Base-by-base conservation (phyloP, 2,113 vertebrate genomes). In the Caracal caracal region DNA sequence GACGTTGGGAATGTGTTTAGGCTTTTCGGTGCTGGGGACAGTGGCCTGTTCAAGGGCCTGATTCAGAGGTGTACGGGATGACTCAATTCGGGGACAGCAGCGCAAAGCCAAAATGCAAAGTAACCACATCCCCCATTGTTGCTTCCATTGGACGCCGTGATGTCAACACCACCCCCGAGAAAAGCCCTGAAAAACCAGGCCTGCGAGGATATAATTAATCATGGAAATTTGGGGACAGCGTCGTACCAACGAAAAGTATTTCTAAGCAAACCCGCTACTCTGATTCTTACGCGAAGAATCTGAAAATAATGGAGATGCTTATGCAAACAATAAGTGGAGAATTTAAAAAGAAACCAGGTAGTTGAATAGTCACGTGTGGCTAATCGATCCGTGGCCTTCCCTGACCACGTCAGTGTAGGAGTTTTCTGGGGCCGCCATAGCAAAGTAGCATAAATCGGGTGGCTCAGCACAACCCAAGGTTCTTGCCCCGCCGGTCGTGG, bases 401-500 rank as follows among this genome's bases (percentile, higher is more conserved):
- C 15, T 22, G 86, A 59, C 30, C 35, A 75, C 40, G 17, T 5
- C 35, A 5, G 49, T 3, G 51, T 9, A 0, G 1, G 9, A 30
- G 61, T 10, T 26, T 51, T 56, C 53, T 56, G 20, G 53, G 56
- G 56, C 56, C 20, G 20, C 56, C 56, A 9, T 24, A 19, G 20
- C 56, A 59, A 59, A 22, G 7, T 22, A 20, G 20, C 56, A 19
- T 20, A 37, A 16, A 6, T 0, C 0, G 1, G 35, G 40, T 35
- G 51, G 28, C 16, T 85, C 0, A 22, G 33, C 17, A 59, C 79
- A 40, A 30, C 19, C n/a, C 22, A 26, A 35, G 17, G 12, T 4
- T 4, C 8, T 0, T 4, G 19, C 22, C 43, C 22, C 30, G 0
- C 0, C 0, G 1, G 30, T 1, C 19, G 7, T 13, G 35, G 47